These are phyloP conservation scores for Corvus cornix DNA, from an alignment of 2,113 vertebrate genomes.

Conservation along the genomic window DNA sequence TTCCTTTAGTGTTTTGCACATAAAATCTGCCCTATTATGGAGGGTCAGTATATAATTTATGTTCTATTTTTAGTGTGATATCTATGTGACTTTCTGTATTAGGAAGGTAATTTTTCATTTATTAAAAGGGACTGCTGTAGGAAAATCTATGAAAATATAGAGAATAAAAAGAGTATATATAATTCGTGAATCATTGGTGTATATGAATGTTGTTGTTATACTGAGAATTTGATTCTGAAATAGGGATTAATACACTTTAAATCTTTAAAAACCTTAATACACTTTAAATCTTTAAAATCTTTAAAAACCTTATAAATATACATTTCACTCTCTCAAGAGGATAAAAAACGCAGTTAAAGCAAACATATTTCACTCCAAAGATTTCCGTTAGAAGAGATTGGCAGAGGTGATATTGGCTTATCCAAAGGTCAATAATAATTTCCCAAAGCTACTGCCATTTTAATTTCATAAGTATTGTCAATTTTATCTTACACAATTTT, in stretches of 20 bases:
- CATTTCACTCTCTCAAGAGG: too few species aligned
- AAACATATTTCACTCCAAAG: too few species aligned
- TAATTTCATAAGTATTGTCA: too few species aligned
- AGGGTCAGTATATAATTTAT: background rate
- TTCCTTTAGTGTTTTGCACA: background rate
- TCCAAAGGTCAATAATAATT: too few species aligned
- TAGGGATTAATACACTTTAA: background rate
- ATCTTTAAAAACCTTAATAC: background rate
- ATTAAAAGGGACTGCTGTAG: background rate
- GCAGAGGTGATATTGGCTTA: too few species aligned
- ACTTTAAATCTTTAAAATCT: background rate
- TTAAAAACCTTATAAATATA: background rate
- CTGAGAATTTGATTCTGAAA: background rate
- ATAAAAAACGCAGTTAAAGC: too few species aligned
- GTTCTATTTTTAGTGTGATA: background rate
- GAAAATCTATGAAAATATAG: background rate
- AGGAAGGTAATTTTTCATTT: background rate
- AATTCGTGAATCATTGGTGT: background rate
- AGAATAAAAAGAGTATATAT: background rate
- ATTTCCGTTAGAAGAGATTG: too few species aligned
- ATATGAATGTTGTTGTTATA: background rate
- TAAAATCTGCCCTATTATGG: background rate
- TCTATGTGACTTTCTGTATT: background rate
- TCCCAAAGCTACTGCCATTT: too few species aligned
- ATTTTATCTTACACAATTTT: too few species aligned